Percentiles rank a stretch among this genome's conserved stretches.
phyloP scores from a whole-genome alignment of 2,888 invertebrate species.

The Nymphalis polychloros region DNA sequence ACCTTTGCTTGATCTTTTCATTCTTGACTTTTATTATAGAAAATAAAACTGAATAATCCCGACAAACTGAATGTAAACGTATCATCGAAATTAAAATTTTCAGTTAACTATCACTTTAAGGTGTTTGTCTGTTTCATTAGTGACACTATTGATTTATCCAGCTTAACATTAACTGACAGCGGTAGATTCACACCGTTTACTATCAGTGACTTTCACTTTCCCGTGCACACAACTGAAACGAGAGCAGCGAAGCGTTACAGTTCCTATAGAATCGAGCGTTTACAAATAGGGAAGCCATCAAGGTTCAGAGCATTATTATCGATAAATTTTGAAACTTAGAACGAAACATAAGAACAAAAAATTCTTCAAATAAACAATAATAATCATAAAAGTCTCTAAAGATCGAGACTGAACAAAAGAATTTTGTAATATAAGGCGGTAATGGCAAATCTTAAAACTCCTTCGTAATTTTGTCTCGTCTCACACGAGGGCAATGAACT shows the following conservation, averaged over 20 bases:
- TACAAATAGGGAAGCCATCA: conserved; percentile 33
- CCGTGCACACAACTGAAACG: conserved; percentile 47
- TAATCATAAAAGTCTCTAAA: conserved; percentile 6
- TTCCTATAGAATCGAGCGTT: conserved; percentile 33
- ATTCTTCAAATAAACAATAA: not conserved
- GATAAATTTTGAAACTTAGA: not conserved
- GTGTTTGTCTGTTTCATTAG: conserved; percentile 2
- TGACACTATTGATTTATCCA: conserved; percentile 21
- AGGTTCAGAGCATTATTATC: conserved; percentile 12
- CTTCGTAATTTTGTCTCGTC: conserved; percentile 29
- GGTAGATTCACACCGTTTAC: conserved; percentile 46
- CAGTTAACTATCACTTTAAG: not conserved
- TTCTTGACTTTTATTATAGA: not conserved
- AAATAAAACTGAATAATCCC: no score
- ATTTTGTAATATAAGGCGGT: conserved; percentile 26
- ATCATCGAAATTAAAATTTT: no score
- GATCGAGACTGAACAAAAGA: conserved; percentile 21
- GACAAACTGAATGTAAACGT: no score
- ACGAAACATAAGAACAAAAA: not conserved
- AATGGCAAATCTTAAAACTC: conserved; percentile 25
- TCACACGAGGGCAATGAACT: conserved; percentile 26
- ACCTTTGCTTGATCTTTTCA: not conserved
- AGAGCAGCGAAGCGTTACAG: conserved; percentile 49
- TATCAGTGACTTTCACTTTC: conserved; percentile 52
- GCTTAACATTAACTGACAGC: conserved; percentile 29